Evolutionary conservation across 2,797 vertebrate species (phyloP).

Genomic region (Perodicticus potto): DNA sequence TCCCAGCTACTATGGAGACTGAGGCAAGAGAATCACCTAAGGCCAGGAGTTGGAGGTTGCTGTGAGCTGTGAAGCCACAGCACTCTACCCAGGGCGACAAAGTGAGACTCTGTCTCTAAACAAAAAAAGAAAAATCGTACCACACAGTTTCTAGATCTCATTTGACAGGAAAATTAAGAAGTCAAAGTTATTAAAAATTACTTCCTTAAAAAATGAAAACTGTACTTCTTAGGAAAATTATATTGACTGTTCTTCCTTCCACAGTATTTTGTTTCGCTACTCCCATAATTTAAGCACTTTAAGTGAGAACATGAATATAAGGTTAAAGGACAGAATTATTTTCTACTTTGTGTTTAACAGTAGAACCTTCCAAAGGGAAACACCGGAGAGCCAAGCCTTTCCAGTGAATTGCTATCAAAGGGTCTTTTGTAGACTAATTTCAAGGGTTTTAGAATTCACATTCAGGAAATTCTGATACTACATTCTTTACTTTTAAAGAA

Average conservation of each 20-base stretch:
- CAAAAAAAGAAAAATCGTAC: too few relatives aligned
- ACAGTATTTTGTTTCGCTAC: conserved; percentile 79
- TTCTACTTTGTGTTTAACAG: conserved; percentile 81
- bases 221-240: conserved; percentile 50
- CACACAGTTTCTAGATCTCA: not conserved
- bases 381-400: conserved; percentile 83
- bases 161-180: not conserved
- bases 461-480: conserved; percentile 83
- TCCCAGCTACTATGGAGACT: too few relatives aligned
- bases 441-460: conserved; percentile 85
- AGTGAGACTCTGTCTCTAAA: too few relatives aligned
- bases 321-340: conserved; percentile 73
- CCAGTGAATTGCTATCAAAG: conserved; percentile 83
- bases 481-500: conserved; percentile 84
- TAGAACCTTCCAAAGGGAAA: conserved; percentile 84
- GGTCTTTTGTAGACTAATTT: conserved; percentile 83
- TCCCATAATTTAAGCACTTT: conserved; percentile 77
- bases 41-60: too few relatives aligned
- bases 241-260: conserved; percentile 65
- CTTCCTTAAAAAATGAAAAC: not conserved
- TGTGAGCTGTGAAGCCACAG: too few relatives aligned
- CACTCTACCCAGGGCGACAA: too few relatives aligned
- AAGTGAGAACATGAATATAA: conserved; percentile 78
- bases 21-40: too few relatives aligned
- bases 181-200: not conserved